Evolutionary conservation across 2,888 invertebrate species (phyloP), one percentile per base, ranked within the genome.

Genomic region (Ornithoptera priamus): DNA sequence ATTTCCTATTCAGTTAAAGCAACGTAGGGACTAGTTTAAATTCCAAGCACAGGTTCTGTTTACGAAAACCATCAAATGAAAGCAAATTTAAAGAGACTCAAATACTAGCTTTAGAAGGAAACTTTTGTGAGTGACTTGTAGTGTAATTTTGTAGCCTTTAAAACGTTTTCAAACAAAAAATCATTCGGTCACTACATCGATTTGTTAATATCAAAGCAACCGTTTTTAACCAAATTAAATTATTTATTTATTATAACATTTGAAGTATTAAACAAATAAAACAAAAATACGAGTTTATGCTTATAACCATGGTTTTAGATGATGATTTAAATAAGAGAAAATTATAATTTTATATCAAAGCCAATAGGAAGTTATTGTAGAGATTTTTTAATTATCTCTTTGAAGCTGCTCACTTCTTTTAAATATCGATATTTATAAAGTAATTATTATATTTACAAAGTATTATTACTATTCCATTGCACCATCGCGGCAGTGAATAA

Each of bases 41-140:
- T 58, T 58, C 57, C 57, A 58, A 22, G 22, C 57, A 58, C 57
- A 58, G 22, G 22, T 58, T 58, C 57, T 58, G 22, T 58, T 58
- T 58, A 58, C 57, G 57, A 58, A 58, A 58, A 24, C 22, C 22
- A 12, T 20, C 57, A 18, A 58, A 58, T 58, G 22, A 58, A 58
- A 24, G 57, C 20, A 58, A 58, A 58, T 58, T 58, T 22, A 12
- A 24, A 24, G 57, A 58, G 57, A 58, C 57, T 22, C 57, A 22
- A 58, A 58, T 20, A 22, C 57, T 22, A 22, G 22, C 57, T 58
- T 22, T 22, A 15, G 20, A 58, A 24, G 4, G 12, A 58, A 58
- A 58, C 57, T 58, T 22, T 12, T 22, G 4, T 58, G 57, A 24
- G 18, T 10, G 4, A 58, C 22, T 22, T 7, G 57, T 22, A 10